These are phyloP conservation scores for Rhyacophila evoluta DNA, from an alignment of 2,888 invertebrate genomes.

Conservation along the genomic window DNA sequence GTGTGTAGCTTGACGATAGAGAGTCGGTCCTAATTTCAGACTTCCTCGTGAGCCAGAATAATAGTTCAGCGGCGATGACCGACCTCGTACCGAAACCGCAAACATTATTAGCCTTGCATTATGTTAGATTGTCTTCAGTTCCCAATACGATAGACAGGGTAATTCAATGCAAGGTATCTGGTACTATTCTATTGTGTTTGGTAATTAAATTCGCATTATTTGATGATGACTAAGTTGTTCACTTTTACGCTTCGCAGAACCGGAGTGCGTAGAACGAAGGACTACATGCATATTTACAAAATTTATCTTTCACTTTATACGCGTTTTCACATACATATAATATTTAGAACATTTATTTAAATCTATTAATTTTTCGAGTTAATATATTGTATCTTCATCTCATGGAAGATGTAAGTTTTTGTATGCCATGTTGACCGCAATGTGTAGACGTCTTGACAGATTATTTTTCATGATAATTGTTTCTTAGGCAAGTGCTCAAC, in stretches of 20 bases:
- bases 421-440: no score
- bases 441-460: no score
- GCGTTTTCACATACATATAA: no score
- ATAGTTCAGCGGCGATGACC: neutral
- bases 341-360: no score
- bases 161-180: neutral
- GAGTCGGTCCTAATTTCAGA: neutral
- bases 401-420: no score
- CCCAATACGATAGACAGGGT: neutral
- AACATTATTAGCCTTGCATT: constrained; percentile 2
- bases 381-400: no score
- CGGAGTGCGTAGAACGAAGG: neutral
- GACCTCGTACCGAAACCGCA: constrained; percentile 18
- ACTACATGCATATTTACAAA: neutral
- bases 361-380: no score
- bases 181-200: neutral
- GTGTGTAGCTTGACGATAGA: no score
- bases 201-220: neutral
- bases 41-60: neutral
- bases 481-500: no score
- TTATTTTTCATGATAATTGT: no score
- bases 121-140: constrained; percentile 8
- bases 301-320: neutral
- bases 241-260: neutral
- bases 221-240: neutral